These are phyloP conservation scores for Colius striatus DNA, from an alignment of 2,113 vertebrate genomes.

Conservation along the genomic window DNA sequence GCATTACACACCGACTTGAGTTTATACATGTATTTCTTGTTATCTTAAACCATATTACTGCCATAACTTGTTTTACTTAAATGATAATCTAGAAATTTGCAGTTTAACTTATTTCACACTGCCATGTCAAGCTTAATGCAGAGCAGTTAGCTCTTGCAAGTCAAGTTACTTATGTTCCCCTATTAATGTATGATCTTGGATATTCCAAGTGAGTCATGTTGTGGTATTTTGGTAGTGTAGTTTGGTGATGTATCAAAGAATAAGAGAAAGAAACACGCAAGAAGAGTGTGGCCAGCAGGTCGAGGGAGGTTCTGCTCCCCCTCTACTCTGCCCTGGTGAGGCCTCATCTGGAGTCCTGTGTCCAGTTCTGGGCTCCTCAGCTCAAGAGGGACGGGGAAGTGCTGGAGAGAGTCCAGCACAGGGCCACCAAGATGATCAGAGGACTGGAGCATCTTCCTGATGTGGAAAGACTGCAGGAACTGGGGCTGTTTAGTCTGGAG, in stretches of 20 bases:
- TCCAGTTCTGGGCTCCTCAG: no score
- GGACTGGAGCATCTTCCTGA: no score
- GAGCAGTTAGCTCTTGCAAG: neutral
- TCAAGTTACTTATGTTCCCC: neutral
- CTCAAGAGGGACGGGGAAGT: no score
- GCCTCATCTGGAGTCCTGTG: no score
- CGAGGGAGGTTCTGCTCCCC: no score
- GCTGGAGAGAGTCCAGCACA: no score
- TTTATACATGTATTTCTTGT: constrained; percentile 42
- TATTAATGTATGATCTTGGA: neutral
- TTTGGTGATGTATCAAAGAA: neutral
- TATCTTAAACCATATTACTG: neutral
- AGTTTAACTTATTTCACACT: neutral
- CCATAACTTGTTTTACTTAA: neutral
- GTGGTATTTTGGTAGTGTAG: neutral
- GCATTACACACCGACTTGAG: neutral
- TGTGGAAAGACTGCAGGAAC: no score
- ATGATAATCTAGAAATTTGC: neutral
- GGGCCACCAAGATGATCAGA: no score
- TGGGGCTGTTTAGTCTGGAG: no score
- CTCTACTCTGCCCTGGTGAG: no score
- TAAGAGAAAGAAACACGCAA: neutral
- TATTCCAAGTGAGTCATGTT: neutral
- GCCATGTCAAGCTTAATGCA: neutral
- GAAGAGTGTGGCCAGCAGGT: no score